Evolutionary conservation across 2,113 vertebrate genomes (phyloP), one percentile per base, ranked within the genome.

Genomic region (Ctenomys sociabilis): DNA sequence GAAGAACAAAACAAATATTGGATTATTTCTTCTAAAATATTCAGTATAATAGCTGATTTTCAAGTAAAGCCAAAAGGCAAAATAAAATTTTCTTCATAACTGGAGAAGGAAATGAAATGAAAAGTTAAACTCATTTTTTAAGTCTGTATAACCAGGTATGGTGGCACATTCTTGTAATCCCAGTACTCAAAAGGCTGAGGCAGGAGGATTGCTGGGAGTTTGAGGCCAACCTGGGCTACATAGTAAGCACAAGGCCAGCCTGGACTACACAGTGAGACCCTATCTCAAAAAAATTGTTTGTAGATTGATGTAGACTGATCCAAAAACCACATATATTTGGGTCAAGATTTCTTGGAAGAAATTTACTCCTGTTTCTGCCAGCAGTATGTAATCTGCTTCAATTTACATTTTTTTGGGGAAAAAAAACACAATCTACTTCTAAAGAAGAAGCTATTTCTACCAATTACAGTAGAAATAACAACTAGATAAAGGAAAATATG

Each of bases 301-400:
- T 52, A 85, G 70, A 94, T 82, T 72, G 96, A 61, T 57, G 80
- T 7, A 92, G 43, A 21, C 10, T 94, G 77, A 95, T 86, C 88
- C 54, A 94, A 43, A 92, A 96, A 91, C 68, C 78, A 84, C 54
- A 90, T 93, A 73, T 92, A 86, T 92, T 94, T 66, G 40, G 66
- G 16, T 88, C 59, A 82, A 64, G 85, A 94, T 91, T 95, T 94
- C 72, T 93, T 91, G 1, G 28, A 95, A 97, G n/a, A 94, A 95
- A 97, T 87, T 82, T 78, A 93, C 92, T 95, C 49, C 40, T 94
- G 52, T 87, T 93, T 86, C 68, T 96, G 72, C 13, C 96, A 94
- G 82, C 52, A 75, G 61, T 85, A 88, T 96, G 24, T 35, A 96
- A 97, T 96, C 95, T 92, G 66, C 61, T 95, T 95, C 32, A 52